phyloP scores from a whole-genome alignment of 2,888 invertebrate genomes.

The Meganola albula region DNA sequence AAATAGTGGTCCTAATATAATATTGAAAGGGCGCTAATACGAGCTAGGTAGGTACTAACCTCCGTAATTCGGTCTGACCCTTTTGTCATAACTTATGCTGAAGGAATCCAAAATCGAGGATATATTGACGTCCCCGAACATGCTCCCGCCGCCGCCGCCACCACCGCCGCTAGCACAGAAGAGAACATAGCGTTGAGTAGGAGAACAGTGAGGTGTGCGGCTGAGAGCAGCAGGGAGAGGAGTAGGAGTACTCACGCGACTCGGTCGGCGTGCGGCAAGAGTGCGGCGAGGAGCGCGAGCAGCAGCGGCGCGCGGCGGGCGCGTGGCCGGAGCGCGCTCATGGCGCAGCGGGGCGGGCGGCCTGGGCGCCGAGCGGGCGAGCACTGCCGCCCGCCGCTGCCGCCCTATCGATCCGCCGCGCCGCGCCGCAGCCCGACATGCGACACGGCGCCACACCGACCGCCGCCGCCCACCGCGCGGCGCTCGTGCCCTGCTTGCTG shows the following conservation, averaged over 20 bases:
- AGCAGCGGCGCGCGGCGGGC: conserved; percentile 40
- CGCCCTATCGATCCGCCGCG: conserved; percentile 9
- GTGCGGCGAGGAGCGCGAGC: conserved; percentile 39
- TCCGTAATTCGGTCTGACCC: conserved; percentile 98
- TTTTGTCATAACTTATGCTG: conserved; percentile 97
- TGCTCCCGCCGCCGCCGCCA: conserved; percentile 79
- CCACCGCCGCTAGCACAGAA: conserved; percentile 73
- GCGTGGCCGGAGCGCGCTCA: conserved; percentile 35
- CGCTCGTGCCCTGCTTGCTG: background rate
- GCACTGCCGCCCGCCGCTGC: conserved; percentile 30
- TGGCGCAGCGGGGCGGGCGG: conserved; percentile 23
- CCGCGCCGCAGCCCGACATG: conserved; percentile 9
- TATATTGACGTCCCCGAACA: conserved; percentile 93
- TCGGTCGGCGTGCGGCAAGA: conserved; percentile 43
- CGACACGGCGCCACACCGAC: conserved; percentile 6
- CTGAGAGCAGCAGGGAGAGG: conserved; percentile 1
- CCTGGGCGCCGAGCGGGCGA: conserved; percentile 24
- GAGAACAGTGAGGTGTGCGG: conserved; percentile 7
- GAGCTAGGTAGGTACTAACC: conserved; percentile 69
- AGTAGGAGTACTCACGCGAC: conserved; percentile 37
- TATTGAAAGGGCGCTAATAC: no score
- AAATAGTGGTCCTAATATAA: no score
- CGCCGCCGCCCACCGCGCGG: conserved; percentile 1
- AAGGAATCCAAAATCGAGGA: conserved; percentile 94
- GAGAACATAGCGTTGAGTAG: no score